Evolutionary conservation across 2,888 invertebrate genomes (phyloP).

Genomic region (Epistrophe eligans): DNA sequence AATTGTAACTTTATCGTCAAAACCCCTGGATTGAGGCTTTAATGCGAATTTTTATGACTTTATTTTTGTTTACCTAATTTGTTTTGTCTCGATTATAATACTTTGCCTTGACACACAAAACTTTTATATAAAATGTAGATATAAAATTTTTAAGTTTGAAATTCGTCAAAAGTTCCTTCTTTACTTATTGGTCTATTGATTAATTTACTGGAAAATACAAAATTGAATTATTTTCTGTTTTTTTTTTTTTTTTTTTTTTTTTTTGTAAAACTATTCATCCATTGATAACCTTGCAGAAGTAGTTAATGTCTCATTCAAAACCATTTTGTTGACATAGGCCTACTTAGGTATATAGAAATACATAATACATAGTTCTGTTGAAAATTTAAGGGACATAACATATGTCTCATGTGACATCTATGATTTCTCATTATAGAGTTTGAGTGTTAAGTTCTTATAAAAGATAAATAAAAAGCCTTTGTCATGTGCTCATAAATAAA

Average conservation of each 20-base stretch:
- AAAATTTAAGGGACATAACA: not conserved
- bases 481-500: no score
- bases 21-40: not conserved
- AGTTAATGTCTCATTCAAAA: not conserved
- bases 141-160: not conserved
- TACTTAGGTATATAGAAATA: not conserved
- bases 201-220: slow-evolving; percentile 7
- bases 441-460: not conserved
- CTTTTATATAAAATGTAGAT: not conserved
- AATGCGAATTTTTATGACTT: slow-evolving; percentile 17
- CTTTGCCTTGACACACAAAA: not conserved
- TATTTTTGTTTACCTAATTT: slow-evolving; percentile 5
- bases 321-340: not conserved
- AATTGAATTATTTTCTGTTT: no score
- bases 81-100: not conserved
- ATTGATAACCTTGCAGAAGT: not conserved
- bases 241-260: no score
- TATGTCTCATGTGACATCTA: not conserved
- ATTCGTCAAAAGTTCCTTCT: not conserved
- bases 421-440: not conserved
- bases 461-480: not conserved
- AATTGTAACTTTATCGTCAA: not conserved
- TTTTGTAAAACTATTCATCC: not conserved
- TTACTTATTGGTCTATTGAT: not conserved
- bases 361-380: not conserved